A percentile compares a stretch with the other conserved stretches of the same genome.
Evolutionary conservation across 2,797 vertebrate genomes (phyloP).

Genomic region (Sarcophilus harrisii): DNA sequence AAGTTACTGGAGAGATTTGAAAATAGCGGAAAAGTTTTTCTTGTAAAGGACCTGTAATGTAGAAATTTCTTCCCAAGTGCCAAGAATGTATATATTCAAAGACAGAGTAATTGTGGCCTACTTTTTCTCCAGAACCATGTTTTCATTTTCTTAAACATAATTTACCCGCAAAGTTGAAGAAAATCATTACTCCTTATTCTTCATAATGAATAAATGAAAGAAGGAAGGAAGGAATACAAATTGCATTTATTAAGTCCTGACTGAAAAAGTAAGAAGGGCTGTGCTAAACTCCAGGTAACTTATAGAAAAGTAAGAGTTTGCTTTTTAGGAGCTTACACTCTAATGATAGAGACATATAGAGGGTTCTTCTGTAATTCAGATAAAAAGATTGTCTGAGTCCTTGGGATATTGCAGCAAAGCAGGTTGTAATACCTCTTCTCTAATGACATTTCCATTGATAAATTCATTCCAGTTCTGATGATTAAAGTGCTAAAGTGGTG

Average conservation of each 20-base stretch:
- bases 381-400: background rate
- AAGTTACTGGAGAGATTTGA: conserved; percentile 13
- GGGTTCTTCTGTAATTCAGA: background rate
- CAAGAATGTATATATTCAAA: background rate
- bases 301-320: background rate
- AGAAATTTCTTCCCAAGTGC: background rate
- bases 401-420: background rate
- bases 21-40: background rate
- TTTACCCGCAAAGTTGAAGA: background rate
- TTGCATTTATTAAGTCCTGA: background rate
- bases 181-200: background rate
- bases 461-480: background rate
- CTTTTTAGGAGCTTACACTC: background rate
- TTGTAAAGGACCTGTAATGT: background rate
- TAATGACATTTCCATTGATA: background rate
- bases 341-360: background rate
- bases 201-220: background rate
- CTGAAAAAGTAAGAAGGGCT: background rate
- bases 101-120: background rate
- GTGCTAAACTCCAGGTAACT: background rate
- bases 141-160: background rate
- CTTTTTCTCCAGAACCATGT: background rate
- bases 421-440: background rate
- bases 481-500: background rate
- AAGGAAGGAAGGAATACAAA: background rate